A percentile compares a stretch with the other conserved stretches of the same genome.
These are phyloP conservation scores for Aix galericulata DNA, from an alignment of 2,113 vertebrate species.

Conservation along the genomic window DNA sequence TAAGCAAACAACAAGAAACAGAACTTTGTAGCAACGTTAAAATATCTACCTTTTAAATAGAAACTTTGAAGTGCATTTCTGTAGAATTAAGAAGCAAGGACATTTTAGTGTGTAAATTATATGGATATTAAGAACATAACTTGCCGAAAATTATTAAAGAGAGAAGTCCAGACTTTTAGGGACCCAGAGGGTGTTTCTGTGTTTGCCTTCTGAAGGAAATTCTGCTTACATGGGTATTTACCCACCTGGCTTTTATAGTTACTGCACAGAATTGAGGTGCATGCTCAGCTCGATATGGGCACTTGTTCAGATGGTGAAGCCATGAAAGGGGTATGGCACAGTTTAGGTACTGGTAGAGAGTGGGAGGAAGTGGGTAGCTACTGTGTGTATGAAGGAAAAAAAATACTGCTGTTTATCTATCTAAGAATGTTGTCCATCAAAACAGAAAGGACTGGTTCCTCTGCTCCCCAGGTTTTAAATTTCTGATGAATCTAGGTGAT, in stretches of 20 bases:
- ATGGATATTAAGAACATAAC: fast-evolving
- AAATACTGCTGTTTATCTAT: neutral
- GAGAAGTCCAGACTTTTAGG: neutral
- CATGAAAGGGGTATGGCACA: neutral
- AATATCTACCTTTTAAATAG: neutral
- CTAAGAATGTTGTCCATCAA: neutral
- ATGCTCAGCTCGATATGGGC: neutral
- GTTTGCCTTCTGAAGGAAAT: neutral
- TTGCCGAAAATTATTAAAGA: neutral
- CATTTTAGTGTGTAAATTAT: neutral
- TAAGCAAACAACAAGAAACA: neutral
- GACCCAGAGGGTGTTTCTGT: neutral
- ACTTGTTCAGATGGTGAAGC: neutral
- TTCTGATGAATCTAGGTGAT: neutral
- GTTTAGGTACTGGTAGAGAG: neutral
- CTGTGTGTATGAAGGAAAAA: neutral
- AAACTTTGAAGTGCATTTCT: neutral
- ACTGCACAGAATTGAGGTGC: neutral
- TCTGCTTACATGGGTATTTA: neutral
- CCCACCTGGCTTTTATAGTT: neutral
- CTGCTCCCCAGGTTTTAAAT: neutral
- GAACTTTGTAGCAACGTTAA: neutral
- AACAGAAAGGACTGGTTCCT: neutral
- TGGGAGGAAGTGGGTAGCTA: neutral
- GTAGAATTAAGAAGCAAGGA: neutral